Percentiles rank a stretch among this genome's conserved stretches.
Evolutionary conservation across 2,113 vertebrate species (phyloP).

Genomic region (Prionailurus bengalensis): DNA sequence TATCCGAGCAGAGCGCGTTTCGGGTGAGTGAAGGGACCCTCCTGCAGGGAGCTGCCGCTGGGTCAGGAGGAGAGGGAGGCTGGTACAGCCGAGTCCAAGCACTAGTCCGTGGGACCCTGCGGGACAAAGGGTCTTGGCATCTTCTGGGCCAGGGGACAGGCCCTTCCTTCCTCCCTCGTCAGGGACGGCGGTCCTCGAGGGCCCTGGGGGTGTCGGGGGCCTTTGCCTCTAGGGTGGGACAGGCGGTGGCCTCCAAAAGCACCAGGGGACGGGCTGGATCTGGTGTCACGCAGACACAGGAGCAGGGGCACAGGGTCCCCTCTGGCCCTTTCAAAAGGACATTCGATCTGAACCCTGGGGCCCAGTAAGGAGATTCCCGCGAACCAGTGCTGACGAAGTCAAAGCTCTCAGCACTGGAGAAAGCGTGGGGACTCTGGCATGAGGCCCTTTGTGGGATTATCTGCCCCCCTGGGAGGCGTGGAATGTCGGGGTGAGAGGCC

Average conservation of each 20-base stretch:
- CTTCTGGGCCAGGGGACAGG: rapidly evolving
- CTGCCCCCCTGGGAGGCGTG: constrained; percentile 71
- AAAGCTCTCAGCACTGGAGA: background rate
- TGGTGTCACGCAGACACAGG: constrained; percentile 65
- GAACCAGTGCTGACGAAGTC: background rate
- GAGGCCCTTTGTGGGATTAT: constrained; percentile 75
- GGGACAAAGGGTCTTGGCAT: background rate
- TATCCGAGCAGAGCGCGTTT: background rate
- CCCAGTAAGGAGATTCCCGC: constrained; percentile 69
- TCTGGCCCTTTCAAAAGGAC: constrained; percentile 78
- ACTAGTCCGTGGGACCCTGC: rapidly evolving
- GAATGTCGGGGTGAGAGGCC: constrained; percentile 73
- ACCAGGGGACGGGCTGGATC: constrained; percentile 35
- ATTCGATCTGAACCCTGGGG: constrained; percentile 78
- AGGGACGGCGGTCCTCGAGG: rapidly evolving
- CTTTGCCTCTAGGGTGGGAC: background rate
- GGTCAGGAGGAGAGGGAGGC: background rate
- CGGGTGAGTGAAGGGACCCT: background rate
- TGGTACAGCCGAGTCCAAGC: rapidly evolving
- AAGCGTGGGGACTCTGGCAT: constrained; percentile 60
- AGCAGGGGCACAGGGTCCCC: constrained; percentile 51
- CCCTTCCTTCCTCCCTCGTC: background rate
- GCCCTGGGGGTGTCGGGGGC: background rate
- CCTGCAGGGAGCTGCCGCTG: background rate
- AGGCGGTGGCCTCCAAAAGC: background rate